These are phyloP conservation scores for Prionace glauca DNA, from an alignment of 2,797 vertebrate species.

Conservation along the genomic window DNA sequence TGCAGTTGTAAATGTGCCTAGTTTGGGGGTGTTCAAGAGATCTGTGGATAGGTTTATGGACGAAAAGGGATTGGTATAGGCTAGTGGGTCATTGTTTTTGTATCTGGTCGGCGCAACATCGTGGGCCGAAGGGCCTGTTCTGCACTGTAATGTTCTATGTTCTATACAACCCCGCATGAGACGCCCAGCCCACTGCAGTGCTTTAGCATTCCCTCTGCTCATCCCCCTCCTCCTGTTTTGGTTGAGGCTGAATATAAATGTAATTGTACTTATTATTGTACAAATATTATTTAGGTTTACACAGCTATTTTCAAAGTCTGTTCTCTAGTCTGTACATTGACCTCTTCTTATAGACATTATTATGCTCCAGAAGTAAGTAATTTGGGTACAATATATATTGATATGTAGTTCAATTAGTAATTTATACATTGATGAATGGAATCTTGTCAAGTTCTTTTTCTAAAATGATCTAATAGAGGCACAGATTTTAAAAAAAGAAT, in stretches of 20 bases:
- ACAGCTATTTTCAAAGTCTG: not conserved
- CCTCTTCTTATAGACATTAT: not conserved
- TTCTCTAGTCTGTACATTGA: not conserved
- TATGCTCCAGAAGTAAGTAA: not conserved
- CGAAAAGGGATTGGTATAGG: too few species aligned
- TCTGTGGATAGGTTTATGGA: too few species aligned
- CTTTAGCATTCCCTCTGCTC: too few species aligned
- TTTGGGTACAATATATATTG: not conserved
- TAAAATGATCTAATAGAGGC: not conserved
- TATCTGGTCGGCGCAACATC: too few species aligned
- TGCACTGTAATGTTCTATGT: too few species aligned
- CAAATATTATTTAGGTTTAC: not conserved
- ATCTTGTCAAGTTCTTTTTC: not conserved
- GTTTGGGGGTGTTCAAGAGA: too few species aligned
- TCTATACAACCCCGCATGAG: too few species aligned
- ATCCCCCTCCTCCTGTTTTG: not conserved
- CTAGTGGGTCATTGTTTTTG: too few species aligned
- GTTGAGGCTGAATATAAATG: not conserved
- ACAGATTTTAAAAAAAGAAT: not conserved
- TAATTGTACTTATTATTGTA: not conserved
- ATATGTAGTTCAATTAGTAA: slow-evolving; percentile 16
- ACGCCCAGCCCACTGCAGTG: too few species aligned
- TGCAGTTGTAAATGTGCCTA: too few species aligned
- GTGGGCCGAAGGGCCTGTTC: too few species aligned
- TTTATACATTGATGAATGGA: slow-evolving; percentile 10